These are phyloP conservation scores for Trachythela sp. DNA, from an alignment of 64 coral and sea anemone species.

Conservation along the genomic window DNA sequence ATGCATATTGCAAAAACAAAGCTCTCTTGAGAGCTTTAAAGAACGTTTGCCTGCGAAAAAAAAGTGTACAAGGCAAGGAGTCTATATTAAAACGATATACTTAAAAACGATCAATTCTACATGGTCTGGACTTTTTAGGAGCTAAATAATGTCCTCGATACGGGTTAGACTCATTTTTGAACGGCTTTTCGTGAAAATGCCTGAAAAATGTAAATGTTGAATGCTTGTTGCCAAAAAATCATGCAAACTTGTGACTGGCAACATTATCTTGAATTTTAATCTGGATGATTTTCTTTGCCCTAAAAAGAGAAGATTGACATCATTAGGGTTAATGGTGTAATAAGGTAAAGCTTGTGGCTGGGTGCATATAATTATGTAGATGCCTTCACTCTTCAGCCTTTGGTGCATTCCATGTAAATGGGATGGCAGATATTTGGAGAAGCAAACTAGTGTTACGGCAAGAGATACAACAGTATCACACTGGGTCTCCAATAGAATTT, in stretches of 20 bases:
- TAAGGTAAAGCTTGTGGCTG: slow-evolving; percentile 34
- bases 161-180: slow-evolving; percentile 69
- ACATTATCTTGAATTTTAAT: slow-evolving; percentile 30
- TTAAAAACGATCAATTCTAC: no score
- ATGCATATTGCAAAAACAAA: no score
- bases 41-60: no score
- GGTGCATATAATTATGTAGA: neutral
- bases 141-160: slow-evolving; percentile 45
- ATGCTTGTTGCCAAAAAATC: slow-evolving; percentile 56
- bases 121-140: neutral
- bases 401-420: no score
- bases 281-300: slow-evolving; percentile 59
- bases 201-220: slow-evolving; percentile 66
- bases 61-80: no score
- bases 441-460: no score
- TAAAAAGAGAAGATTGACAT: slow-evolving; percentile 78
- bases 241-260: slow-evolving; percentile 40
- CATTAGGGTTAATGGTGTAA: slow-evolving; percentile 60
- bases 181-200: neutral
- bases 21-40: no score
- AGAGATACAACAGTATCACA: no score
- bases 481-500: no score
- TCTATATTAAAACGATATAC: no score
- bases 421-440: no score
- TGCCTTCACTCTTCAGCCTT: no score